A percentile compares a stretch with the other conserved stretches of the same genome.
phyloP scores from a whole-genome alignment of 2,797 vertebrate genomes.

The Enteromius radiatus region DNA sequence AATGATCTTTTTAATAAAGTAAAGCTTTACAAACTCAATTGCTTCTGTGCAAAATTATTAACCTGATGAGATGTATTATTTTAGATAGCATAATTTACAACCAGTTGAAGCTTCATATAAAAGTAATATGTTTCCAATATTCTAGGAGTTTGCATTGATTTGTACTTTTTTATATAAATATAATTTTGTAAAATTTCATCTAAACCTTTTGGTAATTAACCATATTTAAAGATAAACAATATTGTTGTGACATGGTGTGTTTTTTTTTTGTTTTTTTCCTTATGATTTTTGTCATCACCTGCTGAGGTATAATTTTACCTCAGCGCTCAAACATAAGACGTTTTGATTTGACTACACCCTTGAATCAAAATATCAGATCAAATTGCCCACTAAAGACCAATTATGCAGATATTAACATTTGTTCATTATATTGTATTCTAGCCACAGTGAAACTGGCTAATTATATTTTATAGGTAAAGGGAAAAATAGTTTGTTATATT shows the following conservation, averaged over 20 bases:
- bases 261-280: too few species aligned
- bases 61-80: background rate
- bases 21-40: conserved; percentile 56
- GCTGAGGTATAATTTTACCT: background rate
- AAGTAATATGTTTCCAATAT: background rate
- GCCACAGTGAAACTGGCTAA: background rate
- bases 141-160: background rate
- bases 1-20: conserved; percentile 61
- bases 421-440: background rate
- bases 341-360: background rate
- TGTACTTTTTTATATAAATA: background rate
- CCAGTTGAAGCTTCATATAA: background rate
- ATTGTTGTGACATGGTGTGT: too few species aligned
- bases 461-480: background rate
- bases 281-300: too few species aligned
- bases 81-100: background rate
- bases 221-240: background rate
- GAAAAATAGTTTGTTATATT: background rate
- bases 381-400: background rate
- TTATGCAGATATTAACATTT: background rate
- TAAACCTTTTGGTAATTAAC: background rate
- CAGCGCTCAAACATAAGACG: background rate
- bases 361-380: background rate
- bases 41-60: background rate
- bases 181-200: background rate